phyloP scores from a whole-genome alignment of 2,113 vertebrate genomes.

The Hypanus sabinus region DNA sequence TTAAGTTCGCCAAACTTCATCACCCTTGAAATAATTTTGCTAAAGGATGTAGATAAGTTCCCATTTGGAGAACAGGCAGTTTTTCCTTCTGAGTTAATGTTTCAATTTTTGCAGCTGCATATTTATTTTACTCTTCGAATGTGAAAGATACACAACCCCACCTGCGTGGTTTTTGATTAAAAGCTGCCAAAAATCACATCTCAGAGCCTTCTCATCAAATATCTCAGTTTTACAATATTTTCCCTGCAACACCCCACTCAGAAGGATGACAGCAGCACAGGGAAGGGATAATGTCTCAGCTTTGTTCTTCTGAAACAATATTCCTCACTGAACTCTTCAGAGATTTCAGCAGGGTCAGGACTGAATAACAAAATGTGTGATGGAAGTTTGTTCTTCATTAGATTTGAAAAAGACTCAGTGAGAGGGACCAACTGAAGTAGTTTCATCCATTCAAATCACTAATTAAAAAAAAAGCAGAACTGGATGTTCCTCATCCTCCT shows the following conservation, averaged over 20 bases:
- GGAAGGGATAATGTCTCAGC: not conserved
- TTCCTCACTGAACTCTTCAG: no score
- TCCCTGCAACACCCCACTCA: not conserved
- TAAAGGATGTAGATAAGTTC: not conserved
- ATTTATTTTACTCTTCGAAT: not conserved
- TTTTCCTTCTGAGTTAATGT: not conserved
- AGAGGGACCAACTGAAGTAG: not conserved
- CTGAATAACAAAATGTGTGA: not conserved
- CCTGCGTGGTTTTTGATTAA: not conserved
- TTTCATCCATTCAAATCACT: not conserved
- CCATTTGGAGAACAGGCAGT: not conserved
- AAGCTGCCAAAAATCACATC: conserved; percentile 29
- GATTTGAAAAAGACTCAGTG: not conserved
- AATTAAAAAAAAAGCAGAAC: not conserved
- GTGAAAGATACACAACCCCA: not conserved
- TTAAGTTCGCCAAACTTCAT: conserved; percentile 4
- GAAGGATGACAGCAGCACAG: not conserved
- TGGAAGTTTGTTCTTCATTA: not conserved
- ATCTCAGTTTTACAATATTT: not conserved
- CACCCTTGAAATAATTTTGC: not conserved
- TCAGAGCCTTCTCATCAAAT: not conserved
- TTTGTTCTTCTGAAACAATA: not conserved
- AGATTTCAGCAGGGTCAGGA: not conserved
- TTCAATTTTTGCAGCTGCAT: not conserved
- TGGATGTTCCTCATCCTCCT: not conserved